Conservation (phyloP, 2,888 invertebrate species). For the Stratiomys singularior region DNA sequence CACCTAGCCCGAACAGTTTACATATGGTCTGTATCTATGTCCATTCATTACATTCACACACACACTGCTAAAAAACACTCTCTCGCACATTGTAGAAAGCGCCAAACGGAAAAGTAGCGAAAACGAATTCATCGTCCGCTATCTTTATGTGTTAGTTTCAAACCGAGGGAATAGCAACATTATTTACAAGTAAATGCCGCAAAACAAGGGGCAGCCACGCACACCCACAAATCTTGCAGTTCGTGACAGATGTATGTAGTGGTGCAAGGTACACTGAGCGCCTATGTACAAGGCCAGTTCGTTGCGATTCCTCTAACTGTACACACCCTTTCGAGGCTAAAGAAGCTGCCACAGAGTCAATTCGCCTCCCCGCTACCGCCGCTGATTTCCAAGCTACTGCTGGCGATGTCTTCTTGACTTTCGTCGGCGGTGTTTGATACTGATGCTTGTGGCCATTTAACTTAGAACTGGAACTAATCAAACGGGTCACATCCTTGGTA, state of each 20-base stretch:
- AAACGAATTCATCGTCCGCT: background rate
- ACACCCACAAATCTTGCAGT: conserved; percentile 10
- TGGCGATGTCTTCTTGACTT: conserved; percentile 54
- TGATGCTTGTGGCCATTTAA: conserved; percentile 23
- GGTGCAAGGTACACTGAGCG: conserved; percentile 11
- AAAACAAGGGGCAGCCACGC: background rate
- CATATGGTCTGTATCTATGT: background rate
- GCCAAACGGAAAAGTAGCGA: background rate
- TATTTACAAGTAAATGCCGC: no score
- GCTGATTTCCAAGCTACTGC: conserved; percentile 45
- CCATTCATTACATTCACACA: conserved; percentile 18
- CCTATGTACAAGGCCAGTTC: conserved; percentile 47
- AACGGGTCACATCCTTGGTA: background rate
- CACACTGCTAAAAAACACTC: background rate
- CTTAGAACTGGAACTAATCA: conserved; percentile 17
- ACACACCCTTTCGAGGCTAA: conserved; percentile 77
- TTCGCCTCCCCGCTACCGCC: conserved; percentile 59
- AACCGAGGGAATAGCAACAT: background rate
- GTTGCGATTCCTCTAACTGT: conserved; percentile 54
- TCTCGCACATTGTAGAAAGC: background rate
- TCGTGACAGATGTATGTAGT: background rate
- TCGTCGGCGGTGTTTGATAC: conserved; percentile 11
- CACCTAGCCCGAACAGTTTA: background rate
- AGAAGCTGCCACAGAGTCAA: conserved; percentile 71
- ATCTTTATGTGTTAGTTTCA: background rate